Percentiles rank a stretch among this genome's conserved stretches.
phyloP scores from a whole-genome alignment of 2,113 vertebrate genomes.

The Potamarius usumacintae region DNA sequence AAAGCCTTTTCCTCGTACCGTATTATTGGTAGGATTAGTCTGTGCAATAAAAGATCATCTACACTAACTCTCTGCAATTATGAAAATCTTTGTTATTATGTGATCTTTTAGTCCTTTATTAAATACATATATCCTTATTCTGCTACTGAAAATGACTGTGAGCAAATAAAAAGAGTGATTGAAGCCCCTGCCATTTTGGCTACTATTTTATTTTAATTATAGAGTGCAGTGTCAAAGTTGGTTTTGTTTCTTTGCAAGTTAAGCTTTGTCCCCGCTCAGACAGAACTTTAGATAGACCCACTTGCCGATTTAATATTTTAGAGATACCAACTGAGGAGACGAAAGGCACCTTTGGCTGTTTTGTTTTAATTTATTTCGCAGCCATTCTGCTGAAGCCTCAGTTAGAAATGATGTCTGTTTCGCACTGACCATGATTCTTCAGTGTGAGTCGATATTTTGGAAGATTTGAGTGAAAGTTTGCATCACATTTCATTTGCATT shows the following conservation, averaged over 20 bases:
- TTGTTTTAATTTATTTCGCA: neutral
- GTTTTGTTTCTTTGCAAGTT: neutral
- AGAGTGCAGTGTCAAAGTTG: neutral
- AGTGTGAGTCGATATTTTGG: slow-evolving; percentile 52
- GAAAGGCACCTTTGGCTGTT: neutral
- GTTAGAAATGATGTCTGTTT: neutral
- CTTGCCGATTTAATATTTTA: slow-evolving; percentile 16
- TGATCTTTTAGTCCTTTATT: neutral
- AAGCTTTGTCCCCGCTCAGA: neutral
- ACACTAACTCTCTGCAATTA: neutral
- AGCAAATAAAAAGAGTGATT: neutral
- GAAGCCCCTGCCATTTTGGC: neutral
- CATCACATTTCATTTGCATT: slow-evolving; percentile 20
- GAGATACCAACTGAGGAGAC: neutral
- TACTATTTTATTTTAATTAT: neutral
- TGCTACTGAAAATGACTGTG: neutral
- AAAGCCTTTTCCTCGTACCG: slow-evolving; percentile 2
- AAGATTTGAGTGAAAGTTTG: slow-evolving; percentile 17
- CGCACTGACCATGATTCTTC: slow-evolving; percentile 18
- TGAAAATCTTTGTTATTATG: neutral
- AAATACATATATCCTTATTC: neutral
- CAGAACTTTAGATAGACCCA: neutral
- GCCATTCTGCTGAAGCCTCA: neutral
- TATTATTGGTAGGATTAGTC: slow-evolving; percentile 9
- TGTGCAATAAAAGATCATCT: slow-evolving; percentile 1